phyloP scores from a whole-genome alignment of 2,797 vertebrate species.

The Lithobates pipiens region DNA sequence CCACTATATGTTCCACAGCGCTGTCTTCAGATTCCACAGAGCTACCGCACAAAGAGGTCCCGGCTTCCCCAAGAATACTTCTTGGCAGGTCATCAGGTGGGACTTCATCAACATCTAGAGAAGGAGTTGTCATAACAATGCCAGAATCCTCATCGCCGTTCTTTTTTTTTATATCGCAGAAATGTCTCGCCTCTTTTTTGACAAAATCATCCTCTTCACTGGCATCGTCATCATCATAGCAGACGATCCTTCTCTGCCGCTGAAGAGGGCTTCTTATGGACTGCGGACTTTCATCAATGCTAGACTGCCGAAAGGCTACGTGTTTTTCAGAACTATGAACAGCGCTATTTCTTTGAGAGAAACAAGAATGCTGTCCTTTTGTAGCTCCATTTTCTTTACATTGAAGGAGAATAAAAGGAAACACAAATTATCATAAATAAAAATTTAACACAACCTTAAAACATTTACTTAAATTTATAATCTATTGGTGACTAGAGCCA shows the following conservation, averaged over 20 bases:
- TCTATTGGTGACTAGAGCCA: no score
- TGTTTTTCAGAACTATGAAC: conserved; percentile 68
- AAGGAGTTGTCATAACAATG: conserved; percentile 65
- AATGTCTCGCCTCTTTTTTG: conserved; percentile 65
- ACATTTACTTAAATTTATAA: no score
- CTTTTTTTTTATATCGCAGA: conserved; percentile 62
- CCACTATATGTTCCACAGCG: conserved; percentile 55
- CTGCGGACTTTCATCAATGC: conserved; percentile 77
- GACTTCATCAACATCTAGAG: conserved; percentile 71
- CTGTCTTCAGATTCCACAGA: conserved; percentile 72
- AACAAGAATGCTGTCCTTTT: conserved; percentile 69
- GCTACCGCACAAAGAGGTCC: conserved; percentile 67
- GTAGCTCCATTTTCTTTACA: conserved; percentile 68
- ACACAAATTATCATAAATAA: not conserved
- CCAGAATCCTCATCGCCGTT: conserved; percentile 67
- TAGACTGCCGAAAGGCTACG: conserved; percentile 72
- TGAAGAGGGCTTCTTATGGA: conserved; percentile 86
- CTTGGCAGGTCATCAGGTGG: conserved; percentile 70
- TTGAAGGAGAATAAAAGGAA: conserved; percentile 62
- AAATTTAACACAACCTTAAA: not conserved
- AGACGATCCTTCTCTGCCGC: conserved; percentile 82
- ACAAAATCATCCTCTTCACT: conserved; percentile 75
- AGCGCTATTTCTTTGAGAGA: conserved; percentile 61
- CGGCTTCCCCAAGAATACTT: conserved; percentile 67
- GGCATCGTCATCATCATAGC: conserved; percentile 79